Evolutionary conservation across 2,797 vertebrate genomes (phyloP), one percentile per base, ranked within the genome.

Genomic region (Darevskia mixta): DNA sequence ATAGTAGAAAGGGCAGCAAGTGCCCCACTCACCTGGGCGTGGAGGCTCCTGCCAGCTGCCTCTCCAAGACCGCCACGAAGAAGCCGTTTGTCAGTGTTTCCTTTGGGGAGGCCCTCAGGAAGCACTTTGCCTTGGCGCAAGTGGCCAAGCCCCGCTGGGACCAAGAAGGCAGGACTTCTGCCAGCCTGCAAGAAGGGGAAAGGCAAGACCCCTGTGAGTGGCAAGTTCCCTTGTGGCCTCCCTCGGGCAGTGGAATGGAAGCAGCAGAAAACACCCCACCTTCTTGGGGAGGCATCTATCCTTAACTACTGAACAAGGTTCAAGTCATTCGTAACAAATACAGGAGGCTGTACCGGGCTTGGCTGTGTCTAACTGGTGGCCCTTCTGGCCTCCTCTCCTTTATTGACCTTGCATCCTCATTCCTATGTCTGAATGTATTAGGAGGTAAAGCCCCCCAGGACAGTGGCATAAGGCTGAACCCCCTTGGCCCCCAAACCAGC

Each of bases 21-120:
- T 35, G 10, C 4, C 43, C 35, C 32, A 10, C 79, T 80, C 75
- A 96, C 97, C 95, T 91, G 1, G 49, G 88, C 61, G 55, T 80
- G 29, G 77, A 86, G 0, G 82, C 84, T 23, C 35, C 2, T 3
- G 29, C 17, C 2, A 18, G 71, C 8, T 0, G 58, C 11, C 95
- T 93, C 82, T 99, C 98, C 94, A 99, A 95, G 85, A 99, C 92
- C 0, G 98, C 98, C 71, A 99, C 96, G 0, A 99, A 99, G 95
- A 99, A 99, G 64, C 99, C 98, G 0, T 98, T 97, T 0, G 98
- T 99, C 83, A 97, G 97, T 0, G 98, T 99, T 79, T 95, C 96
- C 0, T 94, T 35, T 0, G 96, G 95, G 71, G 98, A 98, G 32
- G 99, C 99, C 0, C 99, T 97, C 86, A 99, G 96, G 94, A 98